Conservation (phyloP, 1,140 invertebrate species). For the Riptortus pedestris region DNA sequence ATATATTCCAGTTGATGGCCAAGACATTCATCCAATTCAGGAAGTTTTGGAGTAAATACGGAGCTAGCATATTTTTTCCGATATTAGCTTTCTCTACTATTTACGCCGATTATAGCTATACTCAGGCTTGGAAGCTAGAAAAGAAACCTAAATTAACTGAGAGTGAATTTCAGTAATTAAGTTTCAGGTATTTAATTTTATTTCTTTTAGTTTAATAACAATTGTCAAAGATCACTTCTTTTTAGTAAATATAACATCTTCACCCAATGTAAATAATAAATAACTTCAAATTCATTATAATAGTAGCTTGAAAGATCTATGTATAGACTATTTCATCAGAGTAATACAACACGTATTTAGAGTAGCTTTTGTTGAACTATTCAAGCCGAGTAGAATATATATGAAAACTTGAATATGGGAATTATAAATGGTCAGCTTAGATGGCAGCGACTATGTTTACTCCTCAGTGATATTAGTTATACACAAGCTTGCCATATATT, state of each 20-base stretch:
- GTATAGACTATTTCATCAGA: background rate
- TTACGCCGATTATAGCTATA: conserved; percentile 56
- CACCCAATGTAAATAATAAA: background rate
- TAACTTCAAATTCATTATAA: background rate
- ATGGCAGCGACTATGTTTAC: too few relatives aligned
- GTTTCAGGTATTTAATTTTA: background rate
- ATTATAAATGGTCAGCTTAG: too few relatives aligned
- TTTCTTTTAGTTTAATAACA: background rate
- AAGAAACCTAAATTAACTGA: conserved; percentile 12
- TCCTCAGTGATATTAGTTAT: too few relatives aligned
- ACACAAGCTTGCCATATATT: too few relatives aligned
- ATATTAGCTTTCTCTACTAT: conserved; percentile 45
- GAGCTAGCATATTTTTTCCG: conserved; percentile 48
- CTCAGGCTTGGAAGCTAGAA: conserved; percentile 51
- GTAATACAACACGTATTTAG: background rate
- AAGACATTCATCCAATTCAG: background rate
- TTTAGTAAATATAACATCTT: background rate
- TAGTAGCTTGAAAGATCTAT: background rate
- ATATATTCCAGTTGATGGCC: conserved; percentile 20
- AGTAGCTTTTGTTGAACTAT: too few relatives aligned
- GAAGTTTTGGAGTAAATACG: conserved; percentile 23
- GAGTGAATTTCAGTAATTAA: background rate
- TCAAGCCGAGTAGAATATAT: too few relatives aligned
- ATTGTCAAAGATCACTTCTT: background rate
- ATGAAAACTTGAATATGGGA: too few relatives aligned